phyloP scores from a whole-genome alignment of 2,888 invertebrate species.

The Punctoribates punctum region DNA sequence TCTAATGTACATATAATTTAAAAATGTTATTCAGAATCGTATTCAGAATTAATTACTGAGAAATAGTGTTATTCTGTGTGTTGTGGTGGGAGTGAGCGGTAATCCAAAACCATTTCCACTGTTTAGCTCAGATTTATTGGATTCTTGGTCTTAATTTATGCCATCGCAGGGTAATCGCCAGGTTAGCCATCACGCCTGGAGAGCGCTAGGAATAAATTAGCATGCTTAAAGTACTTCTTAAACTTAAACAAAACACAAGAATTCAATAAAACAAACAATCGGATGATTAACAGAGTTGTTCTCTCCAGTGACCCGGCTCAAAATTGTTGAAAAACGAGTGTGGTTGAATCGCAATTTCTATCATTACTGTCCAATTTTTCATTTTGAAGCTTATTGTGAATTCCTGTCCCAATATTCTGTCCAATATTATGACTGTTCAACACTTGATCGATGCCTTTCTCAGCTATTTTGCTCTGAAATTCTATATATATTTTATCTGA shows the following conservation, averaged over 20 bases:
- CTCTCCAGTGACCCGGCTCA: too few relatives aligned
- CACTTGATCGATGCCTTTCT: slow-evolving; percentile 9
- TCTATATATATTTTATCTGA: slow-evolving; percentile 21
- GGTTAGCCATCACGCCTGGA: too few relatives aligned
- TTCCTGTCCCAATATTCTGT: background rate
- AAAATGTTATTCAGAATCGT: background rate
- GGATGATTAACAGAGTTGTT: too few relatives aligned
- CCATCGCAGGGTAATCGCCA: too few relatives aligned
- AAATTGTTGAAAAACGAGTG: background rate
- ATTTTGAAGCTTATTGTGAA: background rate
- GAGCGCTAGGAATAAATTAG: too few relatives aligned
- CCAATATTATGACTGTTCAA: background rate
- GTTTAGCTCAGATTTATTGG: background rate
- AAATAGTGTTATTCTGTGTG: background rate
- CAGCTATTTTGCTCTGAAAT: background rate
- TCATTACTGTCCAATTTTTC: background rate
- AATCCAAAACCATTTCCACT: background rate
- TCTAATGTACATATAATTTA: slow-evolving; percentile 8
- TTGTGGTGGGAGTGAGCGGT: background rate
- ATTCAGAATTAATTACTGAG: slow-evolving; percentile 14
- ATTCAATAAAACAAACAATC: too few relatives aligned
- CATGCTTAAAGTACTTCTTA: too few relatives aligned
- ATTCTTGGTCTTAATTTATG: too few relatives aligned
- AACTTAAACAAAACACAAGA: too few relatives aligned
- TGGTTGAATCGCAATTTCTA: background rate